These are phyloP conservation scores for Girardia tigrina DNA, from an alignment of 2,888 invertebrate genomes.

Conservation along the genomic window DNA sequence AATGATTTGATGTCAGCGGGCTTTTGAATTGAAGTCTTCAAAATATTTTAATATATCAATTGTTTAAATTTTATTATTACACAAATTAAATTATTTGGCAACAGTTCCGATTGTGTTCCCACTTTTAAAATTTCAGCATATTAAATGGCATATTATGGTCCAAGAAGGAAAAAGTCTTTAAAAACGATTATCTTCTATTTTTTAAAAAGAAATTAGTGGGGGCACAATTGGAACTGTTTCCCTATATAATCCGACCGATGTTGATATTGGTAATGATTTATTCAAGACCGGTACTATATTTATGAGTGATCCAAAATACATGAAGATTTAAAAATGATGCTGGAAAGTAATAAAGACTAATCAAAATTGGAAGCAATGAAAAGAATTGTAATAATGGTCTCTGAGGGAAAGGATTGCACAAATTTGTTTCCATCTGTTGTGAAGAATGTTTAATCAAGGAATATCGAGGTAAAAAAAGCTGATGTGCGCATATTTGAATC, in stretches of 20 bases:
- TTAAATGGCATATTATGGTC: too few relatives aligned
- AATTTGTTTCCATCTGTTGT: conserved; percentile 96
- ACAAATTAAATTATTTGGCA: too few relatives aligned
- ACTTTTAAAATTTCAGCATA: too few relatives aligned
- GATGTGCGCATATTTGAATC: conserved; percentile 89
- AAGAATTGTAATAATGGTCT: conserved; percentile 94
- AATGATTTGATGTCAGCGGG: too few relatives aligned
- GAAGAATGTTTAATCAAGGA: conserved; percentile 97
- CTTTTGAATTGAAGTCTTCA: too few relatives aligned
- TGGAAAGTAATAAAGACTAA: conserved; percentile 91
- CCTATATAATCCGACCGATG: background rate
- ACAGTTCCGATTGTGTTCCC: too few relatives aligned
- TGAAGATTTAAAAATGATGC: conserved; percentile 89
- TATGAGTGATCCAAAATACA: conserved; percentile 51
- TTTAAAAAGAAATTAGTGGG: too few relatives aligned
- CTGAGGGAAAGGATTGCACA: conserved; percentile 92
- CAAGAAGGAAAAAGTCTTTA: too few relatives aligned
- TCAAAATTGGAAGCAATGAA: conserved; percentile 98
- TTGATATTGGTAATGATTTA: background rate
- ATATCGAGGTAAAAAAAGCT: conserved; percentile 89
- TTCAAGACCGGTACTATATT: background rate
- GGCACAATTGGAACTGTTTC: too few relatives aligned
- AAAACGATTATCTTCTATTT: too few relatives aligned
- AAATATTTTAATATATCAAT: too few relatives aligned
- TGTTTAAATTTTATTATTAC: too few relatives aligned